These are phyloP conservation scores for Stichopus horrens DNA, from an alignment of 53 echinoderm and acorn worm species.

Conservation along the genomic window DNA sequence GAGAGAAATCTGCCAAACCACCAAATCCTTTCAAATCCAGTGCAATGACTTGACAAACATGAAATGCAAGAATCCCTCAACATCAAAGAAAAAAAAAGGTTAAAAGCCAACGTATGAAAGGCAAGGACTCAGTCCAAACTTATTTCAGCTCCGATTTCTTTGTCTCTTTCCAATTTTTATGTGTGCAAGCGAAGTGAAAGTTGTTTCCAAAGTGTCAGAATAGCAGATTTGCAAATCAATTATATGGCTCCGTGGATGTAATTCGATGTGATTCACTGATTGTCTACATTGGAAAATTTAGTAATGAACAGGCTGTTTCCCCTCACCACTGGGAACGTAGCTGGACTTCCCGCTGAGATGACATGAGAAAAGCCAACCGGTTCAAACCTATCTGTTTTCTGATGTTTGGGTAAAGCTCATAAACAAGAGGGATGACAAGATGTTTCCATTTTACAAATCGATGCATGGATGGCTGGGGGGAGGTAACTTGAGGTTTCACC, in stretches of 20 bases:
- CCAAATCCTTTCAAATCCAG: no score
- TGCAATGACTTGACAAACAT: no score
- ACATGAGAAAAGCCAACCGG: neutral
- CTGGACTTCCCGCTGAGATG: neutral
- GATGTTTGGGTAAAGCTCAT: neutral
- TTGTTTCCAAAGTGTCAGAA: slow-evolving; percentile 1
- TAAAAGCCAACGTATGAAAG: no score
- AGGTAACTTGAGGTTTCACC: neutral
- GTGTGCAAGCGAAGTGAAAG: neutral
- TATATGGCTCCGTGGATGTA: slow-evolving; percentile 5
- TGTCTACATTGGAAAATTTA: neutral
- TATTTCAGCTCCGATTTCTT: no score
- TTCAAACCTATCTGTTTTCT: slow-evolving; percentile 8
- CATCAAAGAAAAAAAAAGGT: no score
- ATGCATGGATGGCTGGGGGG: neutral
- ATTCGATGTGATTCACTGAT: slow-evolving; percentile 6
- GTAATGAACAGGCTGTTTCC: neutral
- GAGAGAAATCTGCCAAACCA: no score
- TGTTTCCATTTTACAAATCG: neutral
- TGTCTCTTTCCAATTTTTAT: no score
- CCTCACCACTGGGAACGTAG: neutral
- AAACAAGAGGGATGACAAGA: neutral
- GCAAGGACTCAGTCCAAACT: no score
- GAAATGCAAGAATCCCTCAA: no score
- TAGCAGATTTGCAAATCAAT: slow-evolving; percentile 37